Conservation (phyloP, 1,140 invertebrate genomes). For the Saccostrea cuccullata region DNA sequence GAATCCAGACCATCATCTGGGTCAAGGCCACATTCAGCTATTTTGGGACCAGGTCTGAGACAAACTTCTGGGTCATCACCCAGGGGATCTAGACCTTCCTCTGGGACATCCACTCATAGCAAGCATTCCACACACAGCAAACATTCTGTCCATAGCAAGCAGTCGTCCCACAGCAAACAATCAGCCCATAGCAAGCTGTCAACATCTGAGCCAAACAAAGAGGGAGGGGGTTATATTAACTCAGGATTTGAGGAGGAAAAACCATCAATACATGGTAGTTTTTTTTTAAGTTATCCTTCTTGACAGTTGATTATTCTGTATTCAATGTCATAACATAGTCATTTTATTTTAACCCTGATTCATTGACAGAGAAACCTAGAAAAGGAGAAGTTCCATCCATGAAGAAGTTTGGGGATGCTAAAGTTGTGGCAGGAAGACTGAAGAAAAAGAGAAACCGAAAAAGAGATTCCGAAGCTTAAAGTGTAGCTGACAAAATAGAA, state of each 20-base stretch:
- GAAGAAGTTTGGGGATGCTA: constrained; percentile 6
- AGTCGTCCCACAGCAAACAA: background rate
- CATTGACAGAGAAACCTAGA: background rate
- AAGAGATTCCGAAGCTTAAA: constrained; percentile 47
- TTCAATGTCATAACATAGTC: background rate
- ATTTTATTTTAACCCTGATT: background rate
- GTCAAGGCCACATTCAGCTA: constrained; percentile 12
- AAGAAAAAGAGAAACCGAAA: constrained; percentile 23
- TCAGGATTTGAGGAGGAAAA: constrained; percentile 45
- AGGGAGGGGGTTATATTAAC: constrained; percentile 32
- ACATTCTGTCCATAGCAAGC: background rate
- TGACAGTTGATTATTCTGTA: too few species aligned
- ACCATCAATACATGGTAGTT: constrained; percentile 27
- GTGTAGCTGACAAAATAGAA: background rate
- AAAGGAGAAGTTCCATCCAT: constrained; percentile 7
- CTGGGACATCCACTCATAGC: constrained; percentile 23
- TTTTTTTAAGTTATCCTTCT: too few species aligned
- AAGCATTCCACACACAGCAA: background rate
- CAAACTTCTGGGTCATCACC: constrained; percentile 22
- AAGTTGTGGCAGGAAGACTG: constrained; percentile 15
- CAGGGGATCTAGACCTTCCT: constrained; percentile 40
- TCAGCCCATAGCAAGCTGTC: background rate
- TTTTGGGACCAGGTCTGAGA: background rate
- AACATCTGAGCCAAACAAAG: background rate
- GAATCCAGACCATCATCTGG: background rate